Percentiles rank a stretch among this genome's conserved stretches.
Conservation (phyloP, 2,888 invertebrate species). For the Dione vanillae region DNA sequence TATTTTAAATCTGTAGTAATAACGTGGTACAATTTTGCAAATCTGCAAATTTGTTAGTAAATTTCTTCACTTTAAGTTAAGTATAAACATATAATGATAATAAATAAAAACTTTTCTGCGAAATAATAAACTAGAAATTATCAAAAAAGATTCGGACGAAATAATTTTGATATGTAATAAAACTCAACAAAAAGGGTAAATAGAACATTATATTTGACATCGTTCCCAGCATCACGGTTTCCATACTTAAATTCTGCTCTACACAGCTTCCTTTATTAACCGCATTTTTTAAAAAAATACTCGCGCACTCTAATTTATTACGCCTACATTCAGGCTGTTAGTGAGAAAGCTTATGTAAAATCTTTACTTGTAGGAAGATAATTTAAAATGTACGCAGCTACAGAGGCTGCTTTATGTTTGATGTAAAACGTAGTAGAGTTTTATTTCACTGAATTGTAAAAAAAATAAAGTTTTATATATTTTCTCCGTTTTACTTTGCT, state of each 20-base stretch:
- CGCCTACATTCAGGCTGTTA: slow-evolving; percentile 10
- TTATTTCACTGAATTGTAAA: background rate
- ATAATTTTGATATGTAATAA: background rate
- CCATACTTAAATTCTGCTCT: background rate
- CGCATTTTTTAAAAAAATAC: background rate
- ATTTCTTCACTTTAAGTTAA: no score
- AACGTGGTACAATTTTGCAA: no score
- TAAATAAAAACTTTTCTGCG: no score
- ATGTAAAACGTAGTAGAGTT: background rate
- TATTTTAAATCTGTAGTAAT: no score
- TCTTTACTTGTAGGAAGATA: slow-evolving; percentile 11
- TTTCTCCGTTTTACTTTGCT: background rate
- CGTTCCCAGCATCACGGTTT: background rate
- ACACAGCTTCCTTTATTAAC: background rate
- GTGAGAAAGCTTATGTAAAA: slow-evolving; percentile 18
- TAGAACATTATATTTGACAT: background rate
- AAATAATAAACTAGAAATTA: no score
- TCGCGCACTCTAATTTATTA: slow-evolving; percentile 7
- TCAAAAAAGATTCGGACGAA: no score
- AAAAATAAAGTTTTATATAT: background rate
- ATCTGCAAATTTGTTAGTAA: no score
- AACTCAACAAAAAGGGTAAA: background rate
- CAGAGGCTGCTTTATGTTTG: background rate
- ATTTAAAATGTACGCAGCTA: slow-evolving; percentile 11
- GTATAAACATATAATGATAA: no score